Conservation (phyloP, 2,797 vertebrate genomes). For the Xerus rutilus region DNA sequence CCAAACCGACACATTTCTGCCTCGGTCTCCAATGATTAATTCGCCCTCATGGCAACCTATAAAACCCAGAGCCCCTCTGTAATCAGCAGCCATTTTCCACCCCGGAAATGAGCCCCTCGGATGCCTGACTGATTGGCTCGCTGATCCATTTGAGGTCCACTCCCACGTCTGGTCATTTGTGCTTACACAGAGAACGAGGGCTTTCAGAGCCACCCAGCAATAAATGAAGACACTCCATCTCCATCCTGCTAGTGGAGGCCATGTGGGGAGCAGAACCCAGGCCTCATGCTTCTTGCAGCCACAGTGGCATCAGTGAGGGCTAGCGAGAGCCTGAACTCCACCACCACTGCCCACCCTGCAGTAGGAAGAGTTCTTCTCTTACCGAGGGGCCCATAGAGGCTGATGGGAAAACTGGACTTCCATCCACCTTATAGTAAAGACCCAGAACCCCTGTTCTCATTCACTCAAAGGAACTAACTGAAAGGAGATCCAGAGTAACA, state of each 20-base stretch:
- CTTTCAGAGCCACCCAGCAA: background rate
- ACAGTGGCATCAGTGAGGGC: background rate
- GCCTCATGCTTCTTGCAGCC: background rate
- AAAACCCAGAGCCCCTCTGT: too few relatives aligned
- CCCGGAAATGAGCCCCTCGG: too few relatives aligned
- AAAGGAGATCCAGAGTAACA: background rate
- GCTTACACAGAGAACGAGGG: too few relatives aligned
- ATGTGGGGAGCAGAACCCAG: background rate
- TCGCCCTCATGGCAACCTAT: too few relatives aligned
- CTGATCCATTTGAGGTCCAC: too few relatives aligned
- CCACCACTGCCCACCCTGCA: background rate
- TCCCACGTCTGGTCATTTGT: too few relatives aligned
- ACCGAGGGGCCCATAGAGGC: rapidly evolving
- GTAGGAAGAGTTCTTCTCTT: background rate
- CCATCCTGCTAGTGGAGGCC: background rate
- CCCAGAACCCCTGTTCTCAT: background rate
- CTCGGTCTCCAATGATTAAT: too few relatives aligned
- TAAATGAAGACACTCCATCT: background rate
- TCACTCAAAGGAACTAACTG: background rate
- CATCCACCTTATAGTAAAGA: too few relatives aligned
- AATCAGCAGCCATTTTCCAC: too few relatives aligned
- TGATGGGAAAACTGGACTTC: background rate
- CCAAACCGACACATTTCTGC: too few relatives aligned
- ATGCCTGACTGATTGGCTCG: too few relatives aligned
- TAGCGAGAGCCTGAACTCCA: background rate